These are phyloP conservation scores for Itoplectis maculator DNA, from an alignment of 2,888 invertebrate genomes.

Conservation along the genomic window DNA sequence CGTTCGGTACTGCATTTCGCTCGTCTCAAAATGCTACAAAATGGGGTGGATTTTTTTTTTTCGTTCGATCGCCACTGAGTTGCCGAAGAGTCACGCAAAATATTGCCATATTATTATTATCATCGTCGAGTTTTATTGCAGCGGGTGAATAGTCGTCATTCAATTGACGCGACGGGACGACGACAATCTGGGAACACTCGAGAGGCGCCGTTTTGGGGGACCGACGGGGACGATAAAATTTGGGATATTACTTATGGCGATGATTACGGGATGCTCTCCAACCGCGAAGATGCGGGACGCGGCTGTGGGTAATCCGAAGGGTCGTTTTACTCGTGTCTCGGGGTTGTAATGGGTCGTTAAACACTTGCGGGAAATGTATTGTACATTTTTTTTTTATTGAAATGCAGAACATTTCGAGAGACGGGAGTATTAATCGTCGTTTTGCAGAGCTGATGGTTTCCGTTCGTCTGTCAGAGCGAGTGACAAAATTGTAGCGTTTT, in stretches of 20 bases:
- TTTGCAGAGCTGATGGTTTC: no score
- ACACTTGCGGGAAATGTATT: neutral
- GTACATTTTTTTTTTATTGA: no score
- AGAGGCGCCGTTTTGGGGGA: conserved; percentile 14
- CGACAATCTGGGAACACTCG: conserved; percentile 1
- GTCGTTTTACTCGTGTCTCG: neutral
- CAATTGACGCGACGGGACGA: no score
- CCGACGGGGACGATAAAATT: conserved; percentile 12
- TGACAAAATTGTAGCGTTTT: no score
- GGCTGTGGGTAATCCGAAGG: neutral
- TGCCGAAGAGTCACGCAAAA: conserved; percentile 29
- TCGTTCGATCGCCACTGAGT: no score
- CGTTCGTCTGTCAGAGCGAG: no score
- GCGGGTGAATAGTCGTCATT: conserved; percentile 7
- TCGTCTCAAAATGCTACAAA: no score
- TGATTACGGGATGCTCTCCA: neutral
- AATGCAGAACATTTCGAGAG: no score
- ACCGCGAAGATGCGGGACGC: neutral
- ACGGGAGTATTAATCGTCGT: no score
- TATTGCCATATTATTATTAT: conserved; percentile 23
- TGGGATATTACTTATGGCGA: conserved; percentile 32
- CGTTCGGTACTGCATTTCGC: conserved; percentile 25
- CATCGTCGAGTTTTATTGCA: conserved; percentile 27
- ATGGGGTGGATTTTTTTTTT: no score
- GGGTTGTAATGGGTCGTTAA: neutral